These are phyloP conservation scores for Sturnira hondurensis DNA, from an alignment of 2,113 vertebrate genomes.

Conservation along the genomic window DNA sequence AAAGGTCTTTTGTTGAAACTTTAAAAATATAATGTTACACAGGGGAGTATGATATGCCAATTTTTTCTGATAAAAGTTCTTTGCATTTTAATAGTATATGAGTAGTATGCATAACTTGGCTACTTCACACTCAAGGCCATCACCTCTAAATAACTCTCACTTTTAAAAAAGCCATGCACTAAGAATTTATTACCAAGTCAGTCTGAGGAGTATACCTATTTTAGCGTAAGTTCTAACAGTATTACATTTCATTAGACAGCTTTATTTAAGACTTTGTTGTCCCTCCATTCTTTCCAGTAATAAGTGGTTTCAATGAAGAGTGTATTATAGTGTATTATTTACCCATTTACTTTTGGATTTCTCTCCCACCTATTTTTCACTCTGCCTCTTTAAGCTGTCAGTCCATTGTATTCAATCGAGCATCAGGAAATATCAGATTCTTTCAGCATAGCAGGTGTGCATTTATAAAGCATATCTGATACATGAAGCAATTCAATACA, in stretches of 20 bases:
- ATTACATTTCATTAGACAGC: constrained; percentile 15
- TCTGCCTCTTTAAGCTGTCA: constrained; percentile 43
- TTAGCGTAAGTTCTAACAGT: not conserved
- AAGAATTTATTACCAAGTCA: constrained; percentile 36
- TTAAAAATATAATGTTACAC: constrained; percentile 61
- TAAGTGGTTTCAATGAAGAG: constrained; percentile 51
- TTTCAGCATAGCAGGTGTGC: constrained; percentile 29
- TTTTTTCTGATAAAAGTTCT: constrained; percentile 58
- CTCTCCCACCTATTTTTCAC: not conserved
- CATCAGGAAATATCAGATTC: constrained; percentile 40
- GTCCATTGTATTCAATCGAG: constrained; percentile 56
- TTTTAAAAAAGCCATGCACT: not conserved
- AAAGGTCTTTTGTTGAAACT: constrained; percentile 63
- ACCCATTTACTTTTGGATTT: constrained; percentile 33
- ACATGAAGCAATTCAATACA: constrained; percentile 37
- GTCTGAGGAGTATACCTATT: not conserved
- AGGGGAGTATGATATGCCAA: constrained; percentile 44
- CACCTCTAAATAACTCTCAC: constrained; percentile 42
- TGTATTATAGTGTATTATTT: constrained; percentile 44
- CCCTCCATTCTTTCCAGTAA: constrained; percentile 48
- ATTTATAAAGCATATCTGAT: constrained; percentile 57
- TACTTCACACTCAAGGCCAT: constrained; percentile 14
- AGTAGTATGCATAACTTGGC: constrained; percentile 33
- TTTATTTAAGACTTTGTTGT: constrained; percentile 42
- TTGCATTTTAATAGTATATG: constrained; percentile 58